These are phyloP conservation scores for Oligia strigilis DNA, from an alignment of 2,888 invertebrate species.

Conservation along the genomic window DNA sequence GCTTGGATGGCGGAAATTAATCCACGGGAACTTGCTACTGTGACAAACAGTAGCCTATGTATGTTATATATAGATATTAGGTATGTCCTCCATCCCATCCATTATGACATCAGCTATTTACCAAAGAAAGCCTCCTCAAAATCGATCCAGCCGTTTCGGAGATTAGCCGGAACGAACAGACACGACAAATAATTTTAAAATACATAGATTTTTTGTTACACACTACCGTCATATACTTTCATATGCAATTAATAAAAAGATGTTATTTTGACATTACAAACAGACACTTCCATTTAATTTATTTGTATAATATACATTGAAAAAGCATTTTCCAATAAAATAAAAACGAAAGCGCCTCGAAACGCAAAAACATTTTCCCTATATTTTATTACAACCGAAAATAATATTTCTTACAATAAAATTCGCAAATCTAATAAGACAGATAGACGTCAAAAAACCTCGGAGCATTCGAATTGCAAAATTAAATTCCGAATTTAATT, in stretches of 20 bases:
- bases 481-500: conserved; percentile 84
- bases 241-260: background rate
- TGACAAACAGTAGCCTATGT: background rate
- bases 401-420: conserved; percentile 53
- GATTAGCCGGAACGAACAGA: background rate
- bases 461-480: conserved; percentile 80
- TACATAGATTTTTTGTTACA: too few species aligned
- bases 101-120: background rate
- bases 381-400: conserved; percentile 51
- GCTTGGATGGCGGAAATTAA: background rate
- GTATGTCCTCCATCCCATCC: too few species aligned
- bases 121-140: background rate
- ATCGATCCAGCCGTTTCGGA: background rate
- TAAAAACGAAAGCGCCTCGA: conserved; percentile 13
- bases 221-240: too few species aligned
- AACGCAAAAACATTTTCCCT: conserved; percentile 32
- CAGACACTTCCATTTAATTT: background rate
- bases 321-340: conserved; percentile 22
- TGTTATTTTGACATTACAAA: background rate
- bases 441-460: conserved; percentile 60
- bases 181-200: background rate
- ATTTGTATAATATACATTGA: background rate
- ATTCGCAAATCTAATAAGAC: conserved; percentile 55
- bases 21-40: background rate
- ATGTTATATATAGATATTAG: background rate